phyloP scores from a whole-genome alignment of 1,140 invertebrate species.

The Ceratitis capitata region DNA sequence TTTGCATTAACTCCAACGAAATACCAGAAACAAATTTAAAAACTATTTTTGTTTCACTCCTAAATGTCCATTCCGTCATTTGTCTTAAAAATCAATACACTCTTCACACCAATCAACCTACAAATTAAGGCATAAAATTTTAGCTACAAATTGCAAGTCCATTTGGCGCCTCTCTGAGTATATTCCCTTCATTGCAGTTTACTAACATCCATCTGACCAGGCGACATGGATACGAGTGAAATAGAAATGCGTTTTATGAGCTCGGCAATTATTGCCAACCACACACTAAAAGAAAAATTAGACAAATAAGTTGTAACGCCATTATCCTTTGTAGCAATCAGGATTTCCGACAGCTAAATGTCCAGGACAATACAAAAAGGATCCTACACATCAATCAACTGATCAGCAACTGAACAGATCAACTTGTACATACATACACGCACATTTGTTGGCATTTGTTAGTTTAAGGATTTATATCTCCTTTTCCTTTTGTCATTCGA shows the following conservation, averaged over 20 bases:
- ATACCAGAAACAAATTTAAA: no score
- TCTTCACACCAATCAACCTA: not conserved
- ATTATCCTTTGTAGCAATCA: conserved; percentile 20
- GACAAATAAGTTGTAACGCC: conserved; percentile 24
- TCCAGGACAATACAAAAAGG: no score
- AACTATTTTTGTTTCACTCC: no score
- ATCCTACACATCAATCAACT: conserved; percentile 14
- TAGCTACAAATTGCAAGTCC: not conserved
- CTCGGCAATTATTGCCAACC: not conserved
- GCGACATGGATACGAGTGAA: no score
- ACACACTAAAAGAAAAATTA: not conserved
- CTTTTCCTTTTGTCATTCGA: not conserved
- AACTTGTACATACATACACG: not conserved
- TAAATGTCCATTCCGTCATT: not conserved
- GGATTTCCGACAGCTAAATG: not conserved
- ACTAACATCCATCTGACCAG: not conserved
- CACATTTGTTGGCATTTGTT: not conserved
- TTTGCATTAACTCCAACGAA: no score
- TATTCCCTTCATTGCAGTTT: not conserved
- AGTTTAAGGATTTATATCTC: conserved; percentile 19
- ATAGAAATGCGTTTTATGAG: not conserved
- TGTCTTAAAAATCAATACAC: not conserved
- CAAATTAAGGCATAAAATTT: not conserved
- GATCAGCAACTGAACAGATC: not conserved
- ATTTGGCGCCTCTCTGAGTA: not conserved